Base-by-base conservation (phyloP, 2,888 invertebrate species). In the Mylabris sibirica region DNA sequence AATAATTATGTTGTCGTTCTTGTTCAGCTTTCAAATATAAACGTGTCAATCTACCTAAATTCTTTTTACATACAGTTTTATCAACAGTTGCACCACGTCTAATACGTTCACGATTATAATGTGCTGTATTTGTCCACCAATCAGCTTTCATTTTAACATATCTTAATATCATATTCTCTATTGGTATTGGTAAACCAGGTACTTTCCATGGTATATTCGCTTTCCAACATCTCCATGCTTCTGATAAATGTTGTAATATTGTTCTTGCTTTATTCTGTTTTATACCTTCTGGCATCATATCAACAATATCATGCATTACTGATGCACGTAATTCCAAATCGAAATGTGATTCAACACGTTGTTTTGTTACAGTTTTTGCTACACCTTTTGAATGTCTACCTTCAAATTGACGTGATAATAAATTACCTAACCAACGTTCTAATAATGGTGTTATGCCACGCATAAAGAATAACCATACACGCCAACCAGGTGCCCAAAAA, bases 201-300 rank as follows among this genome's bases (percentile, higher is more conserved):
- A 93, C 97, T 90, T 99, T 99, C 99, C 99, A 99, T 0, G 99
- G 99, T 80, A 99, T 99, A 84, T 99, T 98, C 0, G 99, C 99
- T 84, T 99, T 99, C 99, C 99, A 99, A 85, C 99, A 99, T 68
- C 99, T 87, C 99, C 99, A 99, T 0, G 99, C 99, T 85, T 99
- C 99, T 35, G 97, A 98, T 71, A 99, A 87, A 88, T 99, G 99
- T 83, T 99, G 99, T 77, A 99, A 88, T 78, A 99, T 99, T 3
- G 99, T 99, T 76, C 99, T 90, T 0, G 99, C 99, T 85, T 99
- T 99, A 86, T 99, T 99, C 86, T 99, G 99, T 83, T 99, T 99
- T 83, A 99, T 99, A 74, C 99, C 99, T 85, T 99, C 99, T 0
- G 99, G 99, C 99, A 99, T 99, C 99, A 99, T 99, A 82, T 99